Evolutionary conservation across 2,888 invertebrate genomes (phyloP).

Genomic region (Megamerina dolium): DNA sequence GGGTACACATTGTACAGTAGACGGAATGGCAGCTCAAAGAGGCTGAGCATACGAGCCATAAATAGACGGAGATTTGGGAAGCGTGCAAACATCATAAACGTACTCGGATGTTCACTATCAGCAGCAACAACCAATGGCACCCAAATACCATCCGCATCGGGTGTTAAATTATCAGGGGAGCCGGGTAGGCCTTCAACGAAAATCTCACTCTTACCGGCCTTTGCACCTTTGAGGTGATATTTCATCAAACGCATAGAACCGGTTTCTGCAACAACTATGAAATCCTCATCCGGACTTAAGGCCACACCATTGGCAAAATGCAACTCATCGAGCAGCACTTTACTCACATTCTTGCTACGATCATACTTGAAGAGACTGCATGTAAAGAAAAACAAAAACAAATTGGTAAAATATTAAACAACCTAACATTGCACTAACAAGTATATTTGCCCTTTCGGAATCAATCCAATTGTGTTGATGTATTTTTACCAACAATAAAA

Average conservation of each 20-base stretch:
- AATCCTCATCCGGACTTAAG: conserved; percentile 74
- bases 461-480: too few relatives aligned
- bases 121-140: conserved; percentile 56
- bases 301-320: conserved; percentile 86
- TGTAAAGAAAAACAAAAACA: neutral
- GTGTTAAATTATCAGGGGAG: conserved; percentile 48
- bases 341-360: conserved; percentile 67
- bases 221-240: conserved; percentile 74
- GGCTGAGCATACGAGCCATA: conserved; percentile 54
- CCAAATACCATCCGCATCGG: conserved; percentile 63
- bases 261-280: conserved; percentile 74
- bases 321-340: conserved; percentile 68
- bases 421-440: too few relatives aligned
- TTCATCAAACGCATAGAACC: conserved; percentile 61
- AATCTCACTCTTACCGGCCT: conserved; percentile 70
- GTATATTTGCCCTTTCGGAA: too few relatives aligned
- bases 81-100: conserved; percentile 54
- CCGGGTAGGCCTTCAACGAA: conserved; percentile 78
- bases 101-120: conserved; percentile 56
- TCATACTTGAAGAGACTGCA: conserved; percentile 74
- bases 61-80: conserved; percentile 64
- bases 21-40: conserved; percentile 61
- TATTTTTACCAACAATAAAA: too few relatives aligned
- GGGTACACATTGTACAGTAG: conserved; percentile 60
- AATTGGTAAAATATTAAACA: too few relatives aligned